These are phyloP conservation scores for Ibycter americanus DNA, from an alignment of 2,797 vertebrate species.

Conservation along the genomic window DNA sequence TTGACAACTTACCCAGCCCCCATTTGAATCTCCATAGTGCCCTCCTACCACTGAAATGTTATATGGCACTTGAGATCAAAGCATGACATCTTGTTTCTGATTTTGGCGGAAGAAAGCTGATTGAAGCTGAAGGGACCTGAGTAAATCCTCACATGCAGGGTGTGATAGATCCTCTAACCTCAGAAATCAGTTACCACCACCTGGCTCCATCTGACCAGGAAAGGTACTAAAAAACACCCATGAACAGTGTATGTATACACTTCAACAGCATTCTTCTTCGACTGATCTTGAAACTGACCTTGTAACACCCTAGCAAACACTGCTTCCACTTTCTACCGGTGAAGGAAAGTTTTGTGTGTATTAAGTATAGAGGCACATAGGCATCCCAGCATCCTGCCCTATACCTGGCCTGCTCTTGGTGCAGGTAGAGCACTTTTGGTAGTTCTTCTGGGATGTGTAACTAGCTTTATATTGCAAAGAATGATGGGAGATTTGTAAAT, in stretches of 20 bases:
- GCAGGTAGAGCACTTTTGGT: background rate
- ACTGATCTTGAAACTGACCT: background rate
- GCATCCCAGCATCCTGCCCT: background rate
- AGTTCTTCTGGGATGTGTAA: background rate
- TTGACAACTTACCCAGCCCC: background rate
- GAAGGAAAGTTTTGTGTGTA: background rate
- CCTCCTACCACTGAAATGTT: background rate
- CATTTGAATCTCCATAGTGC: background rate
- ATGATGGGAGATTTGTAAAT: background rate
- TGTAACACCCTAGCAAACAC: background rate
- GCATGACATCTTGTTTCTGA: background rate
- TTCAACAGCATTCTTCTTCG: background rate
- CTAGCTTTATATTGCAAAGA: background rate
- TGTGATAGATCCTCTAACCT: background rate
- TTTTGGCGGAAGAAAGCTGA: background rate
- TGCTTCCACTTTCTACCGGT: background rate
- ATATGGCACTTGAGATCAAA: background rate
- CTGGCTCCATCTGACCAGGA: background rate
- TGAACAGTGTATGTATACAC: accelerated
- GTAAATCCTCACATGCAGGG: background rate
- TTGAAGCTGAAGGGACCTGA: background rate
- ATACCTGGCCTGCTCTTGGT: background rate
- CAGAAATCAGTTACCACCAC: background rate
- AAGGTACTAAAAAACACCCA: background rate
- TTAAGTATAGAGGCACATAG: background rate